Evolutionary conservation across 2,113 vertebrate species (phyloP).

Genomic region (Neomonachus schauinslandi): DNA sequence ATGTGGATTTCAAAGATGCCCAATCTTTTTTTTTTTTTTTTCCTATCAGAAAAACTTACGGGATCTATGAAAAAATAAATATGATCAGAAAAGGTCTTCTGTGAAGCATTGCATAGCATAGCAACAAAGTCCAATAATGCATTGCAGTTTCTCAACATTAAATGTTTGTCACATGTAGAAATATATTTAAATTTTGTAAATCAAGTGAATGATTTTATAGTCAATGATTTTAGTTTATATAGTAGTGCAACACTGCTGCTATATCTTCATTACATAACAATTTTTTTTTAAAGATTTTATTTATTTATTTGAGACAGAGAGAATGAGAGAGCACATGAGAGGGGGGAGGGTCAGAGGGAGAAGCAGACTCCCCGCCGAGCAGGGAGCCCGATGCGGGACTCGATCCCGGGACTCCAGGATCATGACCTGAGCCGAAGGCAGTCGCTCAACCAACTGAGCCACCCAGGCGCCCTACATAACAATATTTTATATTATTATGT

Average conservation of each 20-base stretch:
- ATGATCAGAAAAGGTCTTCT: neutral
- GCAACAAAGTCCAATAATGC: neutral
- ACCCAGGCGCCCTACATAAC: no score
- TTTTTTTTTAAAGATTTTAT: no score
- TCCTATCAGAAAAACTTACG: neutral
- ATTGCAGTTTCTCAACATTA: neutral
- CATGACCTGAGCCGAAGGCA: no score
- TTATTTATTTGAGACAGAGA: no score
- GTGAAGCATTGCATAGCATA: neutral
- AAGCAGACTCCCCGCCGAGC: no score
- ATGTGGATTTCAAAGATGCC: neutral
- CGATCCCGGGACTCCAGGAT: no score
- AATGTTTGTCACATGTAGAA: neutral
- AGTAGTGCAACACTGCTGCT: neutral
- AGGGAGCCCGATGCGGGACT: no score
- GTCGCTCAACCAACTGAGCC: no score
- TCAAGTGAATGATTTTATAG: neutral
- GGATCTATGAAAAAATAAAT: neutral
- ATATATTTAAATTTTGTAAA: neutral
- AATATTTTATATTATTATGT: no score
- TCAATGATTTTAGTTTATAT: neutral
- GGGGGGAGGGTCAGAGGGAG: no score
- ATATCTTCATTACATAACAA: neutral
- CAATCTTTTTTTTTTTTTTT: neutral
- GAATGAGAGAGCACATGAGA: no score